Base-by-base conservation (phyloP, 2,113 vertebrate species). In the Machaerirhynchus nigripectus region DNA sequence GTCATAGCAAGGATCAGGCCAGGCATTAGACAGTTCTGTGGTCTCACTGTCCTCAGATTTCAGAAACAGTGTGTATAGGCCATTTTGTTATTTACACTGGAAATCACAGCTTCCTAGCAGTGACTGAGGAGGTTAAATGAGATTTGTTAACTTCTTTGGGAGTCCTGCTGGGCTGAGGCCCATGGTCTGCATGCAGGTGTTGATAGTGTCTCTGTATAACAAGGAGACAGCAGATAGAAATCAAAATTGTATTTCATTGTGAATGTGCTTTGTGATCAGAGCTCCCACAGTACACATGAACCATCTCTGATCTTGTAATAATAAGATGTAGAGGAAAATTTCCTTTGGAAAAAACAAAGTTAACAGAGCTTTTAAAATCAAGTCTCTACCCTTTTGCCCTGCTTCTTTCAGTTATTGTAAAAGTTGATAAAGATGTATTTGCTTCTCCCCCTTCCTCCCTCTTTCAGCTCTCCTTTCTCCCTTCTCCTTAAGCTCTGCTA, bases 61-160 rank as follows among this genome's bases (percentile, higher is more conserved):
- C 79, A 88, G 42, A 80, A 86, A 83, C 6, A 33, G 47, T 11
- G 26, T 74, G 26, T 65, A 47, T 31, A 63, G 67, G 39, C 67
- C 75, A 56, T 88, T 95, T 91, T 67, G 53, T 82, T 90, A 77
- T 90, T 91, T 93, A 83, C 64, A 30, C 14, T 49, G 75, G 69
- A 91, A 91, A 79, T 85, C 81, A 73, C 85, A 86, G 82, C 64
- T 97, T 94, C 33, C 63, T 70, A 70, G 50, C 21, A 79, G 80
- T 85, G 52, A 18, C 24, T 50, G 52, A 17, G 75, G 55, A 96
- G 71, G 92, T 77, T 95, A 93, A 93, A 94, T 84, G 84, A 84
- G 69, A 67, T 93, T 94, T 91, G n/a, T 77, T 93, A 90, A 39
- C 35, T 37, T 59, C 59, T 40, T 37, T 61, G 57, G 37, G 61